phyloP scores from a whole-genome alignment of 2,888 invertebrate species.

The Agelastica alni region DNA sequence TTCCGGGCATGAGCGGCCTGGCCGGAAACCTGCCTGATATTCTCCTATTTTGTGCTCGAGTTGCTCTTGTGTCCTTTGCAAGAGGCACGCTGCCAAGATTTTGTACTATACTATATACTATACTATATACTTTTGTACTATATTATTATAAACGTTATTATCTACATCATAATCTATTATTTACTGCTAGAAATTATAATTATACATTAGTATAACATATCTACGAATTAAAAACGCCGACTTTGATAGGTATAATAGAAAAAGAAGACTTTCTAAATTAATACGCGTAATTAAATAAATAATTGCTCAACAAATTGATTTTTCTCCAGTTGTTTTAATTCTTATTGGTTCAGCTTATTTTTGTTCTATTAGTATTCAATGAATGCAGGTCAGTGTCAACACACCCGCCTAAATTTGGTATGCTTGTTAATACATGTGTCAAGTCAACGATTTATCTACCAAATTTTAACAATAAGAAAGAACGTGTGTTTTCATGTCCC shows the following conservation, averaged over 20 bases:
- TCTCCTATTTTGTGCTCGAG: too few species aligned
- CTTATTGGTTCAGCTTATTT: not conserved
- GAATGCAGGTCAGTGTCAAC: conserved; percentile 1
- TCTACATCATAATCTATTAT: too few species aligned
- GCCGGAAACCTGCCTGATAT: too few species aligned
- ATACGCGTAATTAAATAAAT: not conserved
- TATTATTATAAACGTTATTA: too few species aligned
- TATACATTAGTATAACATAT: not conserved
- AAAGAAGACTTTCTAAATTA: conserved; percentile 4
- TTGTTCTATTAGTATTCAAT: not conserved
- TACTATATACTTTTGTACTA: too few species aligned
- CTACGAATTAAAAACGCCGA: not conserved
- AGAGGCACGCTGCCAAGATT: too few species aligned
- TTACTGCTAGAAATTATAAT: not conserved
- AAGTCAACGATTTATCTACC: not conserved
- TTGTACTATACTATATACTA: too few species aligned
- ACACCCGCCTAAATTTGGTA: not conserved
- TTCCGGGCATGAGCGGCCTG: too few species aligned
- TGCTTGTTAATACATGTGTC: not conserved
- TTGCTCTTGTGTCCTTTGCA: too few species aligned
- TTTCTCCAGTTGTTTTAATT: not conserved
- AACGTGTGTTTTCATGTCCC: too few species aligned
- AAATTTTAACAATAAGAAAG: not conserved
- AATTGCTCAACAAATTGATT: not conserved
- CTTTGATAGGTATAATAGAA: not conserved